Base-by-base conservation (phyloP, 92 coral and sea anemone genomes). In the Parazoanthus atlanticus region DNA sequence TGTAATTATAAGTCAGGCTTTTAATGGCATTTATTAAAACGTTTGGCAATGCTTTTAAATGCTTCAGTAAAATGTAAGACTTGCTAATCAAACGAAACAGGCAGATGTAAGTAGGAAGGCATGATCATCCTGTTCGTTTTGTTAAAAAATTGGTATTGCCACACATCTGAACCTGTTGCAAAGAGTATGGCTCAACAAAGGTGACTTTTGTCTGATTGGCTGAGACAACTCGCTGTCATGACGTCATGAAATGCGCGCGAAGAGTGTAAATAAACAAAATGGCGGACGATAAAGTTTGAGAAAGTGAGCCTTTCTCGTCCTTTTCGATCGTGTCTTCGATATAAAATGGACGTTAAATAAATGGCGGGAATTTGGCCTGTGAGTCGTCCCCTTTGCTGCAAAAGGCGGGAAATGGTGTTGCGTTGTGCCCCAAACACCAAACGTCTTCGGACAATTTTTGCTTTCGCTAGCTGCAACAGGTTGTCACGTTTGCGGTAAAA, bases 141-240 rank as follows among this genome's bases (percentile, higher is more conserved):
- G 52, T 46, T 46, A 46, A 46, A 46, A 46, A 46, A 46, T 46
- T 46, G 52, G 52, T 46, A 2, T 46, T 46, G 52, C 52, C 52
- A 46, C 52, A 46, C 52, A 46, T 46, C 52, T 46, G 52, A 46
- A 46, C 52, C 52, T 46, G 52, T 46, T 46, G 52, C 52, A 46
- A 46, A 46, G 52, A 46, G 52, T n/a, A n/a, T n/a, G n/a, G n/a
- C n/a, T n/a, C n/a, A n/a, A n/a, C 31, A 76, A 76, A 76, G 80
- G 80, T 76, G 80, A 76, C 80, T 76, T 76, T 76, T 76, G 80
- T 76, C 80, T 76, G 80, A 76, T 76, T 76, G 80, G 80, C 80
- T 76, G 80, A 76, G 80, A 76, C 80, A 30, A 76, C 32, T 76
- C 56, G 33, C 80, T 76, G 32, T 76, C 56, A 25, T 76, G 80